Conservation (phyloP, 2,113 vertebrate species). For the Sander vitreus region DNA sequence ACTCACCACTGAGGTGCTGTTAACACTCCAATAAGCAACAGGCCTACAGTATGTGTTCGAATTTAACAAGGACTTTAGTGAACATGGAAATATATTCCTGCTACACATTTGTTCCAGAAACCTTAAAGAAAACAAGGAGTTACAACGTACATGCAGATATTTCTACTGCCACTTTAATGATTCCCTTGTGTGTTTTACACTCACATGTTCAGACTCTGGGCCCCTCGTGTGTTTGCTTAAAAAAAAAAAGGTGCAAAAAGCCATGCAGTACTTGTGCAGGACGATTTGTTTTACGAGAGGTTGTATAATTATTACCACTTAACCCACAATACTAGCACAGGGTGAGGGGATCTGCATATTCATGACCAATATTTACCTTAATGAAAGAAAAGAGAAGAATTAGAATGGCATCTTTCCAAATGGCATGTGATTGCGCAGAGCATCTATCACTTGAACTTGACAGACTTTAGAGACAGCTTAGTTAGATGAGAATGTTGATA, state of each 20-base stretch:
- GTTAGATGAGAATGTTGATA: background rate
- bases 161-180: conserved; percentile 17
- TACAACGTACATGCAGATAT: conserved; percentile 9
- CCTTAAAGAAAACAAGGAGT: conserved; percentile 25
- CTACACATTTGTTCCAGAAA: conserved; percentile 25
- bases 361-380: background rate
- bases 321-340: background rate
- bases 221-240: conserved; percentile 9
- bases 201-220: background rate
- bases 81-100: conserved; percentile 20
- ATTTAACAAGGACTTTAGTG: conserved; percentile 9
- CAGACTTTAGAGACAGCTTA: background rate
- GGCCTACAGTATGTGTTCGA: background rate
- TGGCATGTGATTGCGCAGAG: background rate
- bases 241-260: conserved; percentile 3
- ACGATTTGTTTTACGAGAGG: background rate
- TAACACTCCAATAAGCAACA: conserved; percentile 1
- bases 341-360: background rate
- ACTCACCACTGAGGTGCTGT: conserved; percentile 10
- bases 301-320: background rate
- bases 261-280: background rate
- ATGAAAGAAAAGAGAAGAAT: background rate
- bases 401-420: background rate
- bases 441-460: background rate
- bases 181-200: conserved; percentile 28